Conservation (phyloP, 2,888 invertebrate genomes). For the Pristionchus maxplancki region DNA sequence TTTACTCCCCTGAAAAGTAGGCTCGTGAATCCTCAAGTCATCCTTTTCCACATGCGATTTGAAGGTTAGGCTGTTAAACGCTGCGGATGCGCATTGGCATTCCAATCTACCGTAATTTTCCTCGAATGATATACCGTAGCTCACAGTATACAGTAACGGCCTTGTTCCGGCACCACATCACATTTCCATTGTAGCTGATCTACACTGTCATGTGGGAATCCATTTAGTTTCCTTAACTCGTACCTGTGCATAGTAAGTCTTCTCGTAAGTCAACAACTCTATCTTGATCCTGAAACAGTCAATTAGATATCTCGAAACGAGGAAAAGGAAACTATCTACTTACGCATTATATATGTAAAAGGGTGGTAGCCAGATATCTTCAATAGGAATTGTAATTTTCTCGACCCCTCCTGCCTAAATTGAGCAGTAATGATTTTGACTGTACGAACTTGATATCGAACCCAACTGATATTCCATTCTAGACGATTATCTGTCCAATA, state of each 20-base stretch:
- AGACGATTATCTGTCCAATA: conserved; percentile 14
- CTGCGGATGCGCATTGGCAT: too few relatives aligned
- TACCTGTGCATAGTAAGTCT: conserved; percentile 16
- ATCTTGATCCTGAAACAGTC: background rate
- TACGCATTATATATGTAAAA: conserved; percentile 28
- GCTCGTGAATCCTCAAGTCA: too few relatives aligned
- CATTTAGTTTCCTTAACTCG: too few relatives aligned
- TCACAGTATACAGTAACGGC: conserved; percentile 11
- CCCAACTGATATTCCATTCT: conserved; percentile 36
- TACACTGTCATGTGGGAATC: background rate
- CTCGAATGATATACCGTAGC: background rate
- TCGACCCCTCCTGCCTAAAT: background rate
- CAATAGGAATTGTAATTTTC: background rate
- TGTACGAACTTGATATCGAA: background rate
- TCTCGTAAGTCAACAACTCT: background rate
- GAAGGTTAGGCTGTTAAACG: too few relatives aligned
- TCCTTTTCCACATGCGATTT: too few relatives aligned
- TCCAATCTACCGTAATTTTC: background rate
- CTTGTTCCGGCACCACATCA: conserved; percentile 26
- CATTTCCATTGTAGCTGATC: conserved; percentile 38
- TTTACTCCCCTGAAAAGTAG: too few relatives aligned
- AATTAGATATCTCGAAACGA: background rate
- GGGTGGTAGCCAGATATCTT: conserved; percentile 18
- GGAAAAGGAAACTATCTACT: too few relatives aligned
- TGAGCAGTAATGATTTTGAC: background rate